Conservation (phyloP, 2,113 vertebrate genomes). For the Calyptommatus sinebrachiatus region DNA sequence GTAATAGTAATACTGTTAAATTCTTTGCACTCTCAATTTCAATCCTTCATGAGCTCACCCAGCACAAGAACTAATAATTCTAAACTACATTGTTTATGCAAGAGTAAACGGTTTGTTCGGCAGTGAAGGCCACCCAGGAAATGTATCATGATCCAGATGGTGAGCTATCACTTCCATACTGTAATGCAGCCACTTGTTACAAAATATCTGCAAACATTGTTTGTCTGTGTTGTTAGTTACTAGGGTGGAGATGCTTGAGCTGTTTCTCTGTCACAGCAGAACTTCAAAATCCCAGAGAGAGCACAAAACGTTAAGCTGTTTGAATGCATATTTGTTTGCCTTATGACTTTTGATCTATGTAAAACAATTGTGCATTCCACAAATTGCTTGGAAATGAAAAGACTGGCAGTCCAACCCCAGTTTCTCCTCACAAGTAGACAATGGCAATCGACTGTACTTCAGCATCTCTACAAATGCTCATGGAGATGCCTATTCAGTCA, state of each 20-base stretch:
- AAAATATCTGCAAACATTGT: neutral
- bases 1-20: neutral
- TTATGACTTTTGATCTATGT: neutral
- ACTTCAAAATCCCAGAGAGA: neutral
- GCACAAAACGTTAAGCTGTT: neutral
- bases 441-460: too few relatives aligned
- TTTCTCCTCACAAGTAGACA: too few relatives aligned
- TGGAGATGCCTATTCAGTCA: too few relatives aligned
- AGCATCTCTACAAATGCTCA: too few relatives aligned
- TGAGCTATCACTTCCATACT: neutral
- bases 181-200: neutral
- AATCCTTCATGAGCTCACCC: neutral
- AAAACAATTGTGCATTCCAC: neutral
- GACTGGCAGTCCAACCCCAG: too few relatives aligned
- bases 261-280: neutral
- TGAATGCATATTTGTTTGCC: neutral
- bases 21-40: neutral
- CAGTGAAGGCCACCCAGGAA: neutral
- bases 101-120: neutral
- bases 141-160: neutral
- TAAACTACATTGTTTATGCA: neutral
- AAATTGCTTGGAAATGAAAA: too few relatives aligned
- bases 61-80: neutral
- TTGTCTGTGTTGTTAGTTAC: conserved; percentile 4
- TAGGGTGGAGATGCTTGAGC: neutral